Evolutionary conservation across 2,113 vertebrate genomes (phyloP), one percentile per base, ranked within the genome.

Genomic region (Ptychochromis oligacanthus): DNA sequence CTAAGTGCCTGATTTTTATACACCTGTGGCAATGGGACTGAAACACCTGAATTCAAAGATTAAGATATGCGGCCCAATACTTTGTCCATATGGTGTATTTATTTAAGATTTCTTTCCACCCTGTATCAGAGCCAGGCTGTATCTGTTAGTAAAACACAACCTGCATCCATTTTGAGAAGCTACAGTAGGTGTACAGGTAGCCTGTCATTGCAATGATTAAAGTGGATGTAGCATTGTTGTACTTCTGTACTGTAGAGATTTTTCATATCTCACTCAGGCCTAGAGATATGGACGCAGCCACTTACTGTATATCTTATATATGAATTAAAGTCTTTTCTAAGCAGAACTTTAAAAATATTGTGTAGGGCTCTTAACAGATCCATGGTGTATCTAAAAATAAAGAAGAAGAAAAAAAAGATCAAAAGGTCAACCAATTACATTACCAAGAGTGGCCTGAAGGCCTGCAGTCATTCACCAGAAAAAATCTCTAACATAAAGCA

Each of bases 171-270:
- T 24, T 24, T 13, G 11, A 31, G 43, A 20, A 28, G 17, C 40
- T 28, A 20, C 43, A 70, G 43, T 67, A 7, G 18, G 43, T 20
- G 65, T 22, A 31, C 46, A 54, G 46, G 26, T 3, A 14, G 46
- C 52, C 24, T 52, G 12, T 72, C 26, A 18, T 17, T 0, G 1
- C 43, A 31, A 31, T 14, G 26, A 34, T 72, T 34, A 31, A n/a
- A 72, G 31, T 54, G 24, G 10, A 72, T 72, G 43, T 43, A 12
- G 24, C 9, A 0, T 70, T 52, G 40, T 52, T 52, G 43, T 8
- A 0, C 17, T 72, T 31, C 0, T 9, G 28, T 52, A 20, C 43
- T 2, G 40, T 22, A 2, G 26, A 38, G 7, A 13, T 36, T 36
- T 36, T 36, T 54, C 20, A 14, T 8, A 0, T 49, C 67, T 28